phyloP scores from a whole-genome alignment of 1,140 invertebrate species.

The Drosophila ambigua region DNA sequence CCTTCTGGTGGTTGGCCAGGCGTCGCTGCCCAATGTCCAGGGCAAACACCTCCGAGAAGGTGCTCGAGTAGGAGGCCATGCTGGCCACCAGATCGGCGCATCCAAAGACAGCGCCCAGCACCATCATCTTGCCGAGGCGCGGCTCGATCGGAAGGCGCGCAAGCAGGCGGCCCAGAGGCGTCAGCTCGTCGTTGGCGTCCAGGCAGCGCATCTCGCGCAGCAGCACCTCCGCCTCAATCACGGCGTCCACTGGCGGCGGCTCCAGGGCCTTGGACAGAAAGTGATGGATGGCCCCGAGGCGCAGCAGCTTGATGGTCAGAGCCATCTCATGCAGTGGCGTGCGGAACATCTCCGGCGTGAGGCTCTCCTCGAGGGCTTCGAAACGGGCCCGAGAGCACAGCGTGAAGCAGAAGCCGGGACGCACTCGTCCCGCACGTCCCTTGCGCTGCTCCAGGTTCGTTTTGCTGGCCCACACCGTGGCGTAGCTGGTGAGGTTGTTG shows the following conservation, averaged over 20 bases:
- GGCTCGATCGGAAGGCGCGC: conserved; percentile 97
- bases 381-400: conserved; percentile 91
- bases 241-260: conserved; percentile 96
- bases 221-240: conserved; percentile 93
- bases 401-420: conserved; percentile 95
- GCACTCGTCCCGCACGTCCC: conserved; percentile 95
- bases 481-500: conserved; percentile 97
- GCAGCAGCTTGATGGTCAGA: conserved; percentile 90
- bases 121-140: conserved; percentile 97
- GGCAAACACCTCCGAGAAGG: conserved; percentile 95
- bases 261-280: conserved; percentile 97
- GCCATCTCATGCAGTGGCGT: conserved; percentile 96
- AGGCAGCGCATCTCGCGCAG: conserved; percentile 94
- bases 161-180: conserved; percentile 95
- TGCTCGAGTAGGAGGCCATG: conserved; percentile 96
- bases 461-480: conserved; percentile 95
- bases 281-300: conserved; percentile 94
- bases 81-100: conserved; percentile 95
- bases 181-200: conserved; percentile 92
- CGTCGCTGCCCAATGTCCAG: conserved; percentile 88
- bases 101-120: conserved; percentile 93
- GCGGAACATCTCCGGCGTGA: conserved; percentile 97
- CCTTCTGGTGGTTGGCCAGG: conserved; percentile 90
- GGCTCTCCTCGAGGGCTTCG: conserved; percentile 93
- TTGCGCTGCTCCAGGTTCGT: conserved; percentile 96